Percentiles rank a stretch among this genome's conserved stretches.
phyloP scores from a whole-genome alignment of 2,113 vertebrate species.

The Platysteira castanea region DNA sequence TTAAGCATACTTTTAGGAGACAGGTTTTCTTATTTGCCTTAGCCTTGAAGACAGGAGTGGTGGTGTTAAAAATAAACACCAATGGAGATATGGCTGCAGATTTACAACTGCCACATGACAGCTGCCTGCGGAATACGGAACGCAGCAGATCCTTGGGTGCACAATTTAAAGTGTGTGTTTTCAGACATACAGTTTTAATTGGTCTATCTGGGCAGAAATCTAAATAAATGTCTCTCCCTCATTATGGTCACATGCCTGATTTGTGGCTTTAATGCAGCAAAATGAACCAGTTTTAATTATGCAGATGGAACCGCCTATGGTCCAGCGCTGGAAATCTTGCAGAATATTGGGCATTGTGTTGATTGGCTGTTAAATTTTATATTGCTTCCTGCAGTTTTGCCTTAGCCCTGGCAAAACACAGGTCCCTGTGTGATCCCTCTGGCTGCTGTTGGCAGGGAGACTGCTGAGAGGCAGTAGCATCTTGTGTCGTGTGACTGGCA shows the following conservation, averaged over 20 bases:
- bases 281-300: neutral
- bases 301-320: neutral
- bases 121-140: neutral
- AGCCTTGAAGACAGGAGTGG: neutral
- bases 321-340: constrained; percentile 4
- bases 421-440: neutral
- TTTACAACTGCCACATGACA: neutral
- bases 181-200: neutral
- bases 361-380: neutral
- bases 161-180: neutral
- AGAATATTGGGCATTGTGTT: neutral
- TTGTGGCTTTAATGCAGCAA: neutral
- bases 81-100: neutral
- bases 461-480: neutral
- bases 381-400: neutral
- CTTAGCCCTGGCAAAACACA: neutral
- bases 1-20: neutral
- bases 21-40: neutral
- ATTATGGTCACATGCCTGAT: neutral
- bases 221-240: neutral
- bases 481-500: neutral
- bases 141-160: neutral
- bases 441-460: neutral
- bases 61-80: neutral
- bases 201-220: constrained; percentile 6